Evolutionary conservation across 2,797 vertebrate species (phyloP), one percentile per base, ranked within the genome.

Genomic region (Spinus olivaceus): DNA sequence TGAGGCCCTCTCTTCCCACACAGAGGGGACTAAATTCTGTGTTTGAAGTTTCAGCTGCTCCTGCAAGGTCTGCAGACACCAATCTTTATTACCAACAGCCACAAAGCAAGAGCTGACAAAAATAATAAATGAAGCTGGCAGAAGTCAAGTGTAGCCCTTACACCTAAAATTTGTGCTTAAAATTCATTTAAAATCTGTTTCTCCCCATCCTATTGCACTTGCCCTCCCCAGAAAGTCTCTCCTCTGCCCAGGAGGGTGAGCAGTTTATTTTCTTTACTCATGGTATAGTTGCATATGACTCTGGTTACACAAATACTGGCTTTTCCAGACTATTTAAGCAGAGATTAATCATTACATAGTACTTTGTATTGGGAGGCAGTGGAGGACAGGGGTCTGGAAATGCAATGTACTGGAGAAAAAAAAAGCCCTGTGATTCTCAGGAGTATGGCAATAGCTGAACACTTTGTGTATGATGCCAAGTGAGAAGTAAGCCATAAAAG

Each of bases 261-360:
- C 27, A 69, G n/a, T n/a, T 84, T 57, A 21, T 79, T 54, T 87
- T 87, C 81, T 85, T 73, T 67, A 69, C 35, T 64, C 0, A 0
- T 13, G 25, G 42, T 57, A 30, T 2, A 53, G n/a, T 4, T 67
- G 35, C 30, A 69, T 32, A n/a, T 50, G 80, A 69, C 42, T 60
- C 63, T 53, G 24, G 27, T 51, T 72, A 64, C 53, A 83, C 30
- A 67, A 73, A 56, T 11, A 35, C 15, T 42, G 37, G 1, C 9
- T 73, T 69, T 54, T 51, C 23, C 47, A 81, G 53, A 21, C n/a
- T 81, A 27, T 85, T 67, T 77, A 78, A 67, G 65, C 57, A 93
- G 65, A 86, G 56, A 82, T 88, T 86, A 94, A 88, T 81, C 53
- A 80, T 86, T 95, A 92, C 39, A 74, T 5, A 71, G 60, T 25